Evolutionary conservation across 2,797 vertebrate genomes (phyloP).

Genomic region (Leucoraja ocellata): DNA sequence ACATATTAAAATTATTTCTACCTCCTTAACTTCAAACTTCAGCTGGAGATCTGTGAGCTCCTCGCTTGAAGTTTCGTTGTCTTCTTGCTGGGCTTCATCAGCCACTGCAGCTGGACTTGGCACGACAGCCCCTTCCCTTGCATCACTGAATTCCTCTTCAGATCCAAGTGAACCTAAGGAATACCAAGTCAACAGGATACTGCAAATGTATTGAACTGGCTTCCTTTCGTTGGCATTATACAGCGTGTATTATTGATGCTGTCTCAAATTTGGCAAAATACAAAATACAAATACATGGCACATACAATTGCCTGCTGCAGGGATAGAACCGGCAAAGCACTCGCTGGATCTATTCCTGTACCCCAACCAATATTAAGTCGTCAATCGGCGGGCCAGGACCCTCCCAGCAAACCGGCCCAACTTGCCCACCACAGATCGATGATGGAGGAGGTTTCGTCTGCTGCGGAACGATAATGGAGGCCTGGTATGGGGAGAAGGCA

Average conservation of each 20-base stretch:
- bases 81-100: slow-evolving; percentile 43
- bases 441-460: too few relatives aligned
- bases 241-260: background rate
- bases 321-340: background rate
- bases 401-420: too few relatives aligned
- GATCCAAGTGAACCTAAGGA: slow-evolving; percentile 60
- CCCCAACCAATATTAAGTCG: background rate
- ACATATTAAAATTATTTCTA: slow-evolving; percentile 43
- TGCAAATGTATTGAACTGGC: background rate
- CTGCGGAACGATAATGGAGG: too few relatives aligned
- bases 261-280: background rate
- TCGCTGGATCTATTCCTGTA: background rate
- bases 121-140: slow-evolving; percentile 47
- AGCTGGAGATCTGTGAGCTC: slow-evolving; percentile 76
- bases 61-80: slow-evolving; percentile 53
- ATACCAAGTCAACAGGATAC: background rate
- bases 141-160: slow-evolving; percentile 76
- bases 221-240: too few relatives aligned
- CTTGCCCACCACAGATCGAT: too few relatives aligned
- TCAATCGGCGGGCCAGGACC: too few relatives aligned
- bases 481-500: too few relatives aligned
- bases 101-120: slow-evolving; percentile 30
- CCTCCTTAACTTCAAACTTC: slow-evolving; percentile 86
- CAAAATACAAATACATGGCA: too few relatives aligned
- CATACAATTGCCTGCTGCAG: background rate